Evolutionary conservation across 1,140 invertebrate species (phyloP), one percentile per base, ranked within the genome.

Genomic region (Caenorhabditis brenneri): DNA sequence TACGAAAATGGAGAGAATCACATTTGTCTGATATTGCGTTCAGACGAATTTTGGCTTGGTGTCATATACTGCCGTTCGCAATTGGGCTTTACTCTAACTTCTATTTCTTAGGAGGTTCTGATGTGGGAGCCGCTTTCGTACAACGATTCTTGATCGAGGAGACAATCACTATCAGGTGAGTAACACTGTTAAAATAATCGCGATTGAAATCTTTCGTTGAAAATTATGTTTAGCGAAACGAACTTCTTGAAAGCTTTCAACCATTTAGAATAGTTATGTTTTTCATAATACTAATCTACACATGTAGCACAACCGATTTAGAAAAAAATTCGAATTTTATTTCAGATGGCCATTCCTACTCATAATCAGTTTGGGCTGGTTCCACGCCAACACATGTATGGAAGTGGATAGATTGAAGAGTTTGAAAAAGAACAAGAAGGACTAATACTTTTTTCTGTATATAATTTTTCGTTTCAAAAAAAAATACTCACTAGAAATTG

Each of bases 51-150:
- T 84, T 90, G 5, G 89, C 87, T 16, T 83, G 69, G 74, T 79
- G 49, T 24, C 80, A 90, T 83, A 91, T 90, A 69, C 51, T 90
- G 1, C 90, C 90, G 4, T 90, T 91, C 39, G 89, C 88, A 1
- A 88, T 91, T 78, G 89, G 89, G 1, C 85, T 90, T 5, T 90
- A 90, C 79, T 91, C 89, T 7, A 90, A 91, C 53, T 90, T 90
- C 80, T 90, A 90, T 65, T 90, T 90, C 80, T 79, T 90, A 24
- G 90, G 90, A n/a, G 89, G 90, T 9, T 53, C 74, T 42, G 60
- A 88, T n/a, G 86, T 90, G 22, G 89, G 89, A 1, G 88, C 84
- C 33, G 84, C 89, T 19, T 91, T 90, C 78, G 89, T 90, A 3
- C 79, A 91, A 39, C 51, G 90, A 51, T 91, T 90, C 39, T 91